phyloP scores from a whole-genome alignment of 2,888 invertebrate species.

The Dichetophora obliterata region DNA sequence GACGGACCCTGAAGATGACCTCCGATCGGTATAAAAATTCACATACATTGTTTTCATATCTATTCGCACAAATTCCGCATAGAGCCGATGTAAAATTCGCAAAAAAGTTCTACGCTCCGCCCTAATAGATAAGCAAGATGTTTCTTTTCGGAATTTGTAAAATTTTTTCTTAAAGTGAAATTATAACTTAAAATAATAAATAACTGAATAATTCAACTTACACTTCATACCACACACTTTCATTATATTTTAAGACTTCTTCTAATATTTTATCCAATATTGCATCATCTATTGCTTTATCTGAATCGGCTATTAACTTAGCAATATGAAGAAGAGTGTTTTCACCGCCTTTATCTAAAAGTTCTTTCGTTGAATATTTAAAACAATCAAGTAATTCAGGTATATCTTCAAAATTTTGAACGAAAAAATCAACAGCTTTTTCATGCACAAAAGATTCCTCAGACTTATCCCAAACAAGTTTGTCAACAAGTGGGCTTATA shows the following conservation, averaged over 20 bases:
- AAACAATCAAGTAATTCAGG: background rate
- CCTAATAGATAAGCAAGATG: too few relatives aligned
- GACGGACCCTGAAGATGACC: too few relatives aligned
- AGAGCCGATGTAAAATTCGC: too few relatives aligned
- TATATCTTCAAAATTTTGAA: background rate
- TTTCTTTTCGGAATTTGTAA: too few relatives aligned
- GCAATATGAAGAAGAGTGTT: conserved; percentile 46
- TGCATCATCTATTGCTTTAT: background rate
- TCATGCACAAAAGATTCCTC: conserved; percentile 51
- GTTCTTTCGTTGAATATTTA: conserved; percentile 38
- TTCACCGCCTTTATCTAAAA: conserved; percentile 53
- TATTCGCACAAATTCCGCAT: too few relatives aligned
- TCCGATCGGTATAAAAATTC: too few relatives aligned
- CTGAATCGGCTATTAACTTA: conserved; percentile 16
- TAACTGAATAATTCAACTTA: background rate
- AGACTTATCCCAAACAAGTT: conserved; percentile 47
- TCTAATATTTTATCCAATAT: conserved; percentile 29
- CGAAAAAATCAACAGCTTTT: conserved; percentile 52
- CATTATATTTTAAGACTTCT: conserved; percentile 19
- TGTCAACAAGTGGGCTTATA: conserved; percentile 44
- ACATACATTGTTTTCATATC: too few relatives aligned
- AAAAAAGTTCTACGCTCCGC: too few relatives aligned
- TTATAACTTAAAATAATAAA: background rate
- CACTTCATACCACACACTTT: background rate
- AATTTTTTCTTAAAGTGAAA: background rate